Base-by-base conservation (phyloP, 2,888 invertebrate genomes). In the Neuroscelio doddi region DNA sequence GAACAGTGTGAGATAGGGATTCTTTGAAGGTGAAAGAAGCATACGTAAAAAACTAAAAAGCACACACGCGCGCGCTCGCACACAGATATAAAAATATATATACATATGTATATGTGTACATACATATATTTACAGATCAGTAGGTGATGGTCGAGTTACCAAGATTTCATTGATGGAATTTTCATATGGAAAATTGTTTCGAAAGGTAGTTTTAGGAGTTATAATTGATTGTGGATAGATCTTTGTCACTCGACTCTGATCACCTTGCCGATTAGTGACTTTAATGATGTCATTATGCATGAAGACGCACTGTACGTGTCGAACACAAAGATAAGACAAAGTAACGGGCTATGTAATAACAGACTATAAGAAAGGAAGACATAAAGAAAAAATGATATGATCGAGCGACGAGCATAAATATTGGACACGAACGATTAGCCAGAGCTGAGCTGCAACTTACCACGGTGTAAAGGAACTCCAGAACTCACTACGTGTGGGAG, bases 381-480 rank as follows among this genome's bases (percentile, higher is more conserved):
- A 79, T 80, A 73, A 78, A 77, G 46, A 64, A 77, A n/a, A n/a
- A 76, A 79, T 77, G 77, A 76, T 78, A 75, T 73, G 73, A 78
- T 75, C 78, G 80, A 79, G 72, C 72, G 76, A 79, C 79, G 79
- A 79, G 79, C 79, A 79, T 75, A 82, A 78, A 80, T 77, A 78
- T 78, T 67, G 69, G 67, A 68, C 64, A 68, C 77, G 76, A 79
- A 81, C 79, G 80, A 81, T 82, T 82, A 83, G 83, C 83, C 80
- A 84, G 84, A 84, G 83, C 81, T 81, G 83, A 85, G 81, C 83
- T 89, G 91, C 90, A 91, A 95, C 95, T 95, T 95, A 96, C 95
- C 95, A 93, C 92, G 95, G 94, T 91, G 93, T 93, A 93, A 95
- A 95, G 92, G 94, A 95, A 92, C 93, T 95, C 95, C 95, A 95